Evolutionary conservation across 1,140 invertebrate genomes (phyloP).

Genomic region (Neodiprion lecontei): DNA sequence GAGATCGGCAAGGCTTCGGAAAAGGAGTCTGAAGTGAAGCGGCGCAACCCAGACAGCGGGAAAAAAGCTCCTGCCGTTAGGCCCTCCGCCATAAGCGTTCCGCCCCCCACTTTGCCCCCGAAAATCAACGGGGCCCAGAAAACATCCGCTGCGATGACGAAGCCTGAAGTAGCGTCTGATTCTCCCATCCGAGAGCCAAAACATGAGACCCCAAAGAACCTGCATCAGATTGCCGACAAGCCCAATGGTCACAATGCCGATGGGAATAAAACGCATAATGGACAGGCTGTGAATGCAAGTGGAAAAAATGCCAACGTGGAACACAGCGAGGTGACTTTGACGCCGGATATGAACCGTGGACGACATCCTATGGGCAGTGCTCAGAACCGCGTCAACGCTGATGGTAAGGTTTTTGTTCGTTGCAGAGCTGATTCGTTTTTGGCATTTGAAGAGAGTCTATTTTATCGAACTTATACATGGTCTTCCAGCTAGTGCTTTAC

Average conservation of each 20-base stretch:
- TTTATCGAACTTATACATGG: too few species aligned
- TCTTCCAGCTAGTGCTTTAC: too few species aligned
- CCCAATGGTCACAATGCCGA: too few species aligned
- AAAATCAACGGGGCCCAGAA: slow-evolving; percentile 13
- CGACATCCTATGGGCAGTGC: not conserved
- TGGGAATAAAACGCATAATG: slow-evolving; percentile 16
- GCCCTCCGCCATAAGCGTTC: not conserved
- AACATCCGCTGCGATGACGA: slow-evolving; percentile 4
- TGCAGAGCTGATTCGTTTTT: not conserved
- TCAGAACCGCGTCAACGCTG: not conserved
- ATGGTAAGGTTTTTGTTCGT: not conserved
- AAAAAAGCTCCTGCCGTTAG: slow-evolving; percentile 18
- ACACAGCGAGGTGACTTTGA: not conserved
- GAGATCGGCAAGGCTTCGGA: not conserved
- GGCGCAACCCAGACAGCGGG: slow-evolving; percentile 3
- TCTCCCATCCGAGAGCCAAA: slow-evolving; percentile 13
- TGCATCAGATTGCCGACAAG: too few species aligned
- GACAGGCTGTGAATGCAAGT: slow-evolving; percentile 7
- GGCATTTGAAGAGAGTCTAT: too few species aligned
- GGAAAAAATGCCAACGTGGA: slow-evolving; percentile 18
- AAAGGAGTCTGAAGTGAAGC: slow-evolving; percentile 12
- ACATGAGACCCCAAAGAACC: not conserved
- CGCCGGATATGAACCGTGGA: slow-evolving; percentile 2
- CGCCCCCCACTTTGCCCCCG: not conserved
- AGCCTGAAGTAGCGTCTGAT: not conserved